Evolutionary conservation across 2,888 invertebrate species (phyloP), one percentile per base, ranked within the genome.

Genomic region (Mesorhabditis sp.): DNA sequence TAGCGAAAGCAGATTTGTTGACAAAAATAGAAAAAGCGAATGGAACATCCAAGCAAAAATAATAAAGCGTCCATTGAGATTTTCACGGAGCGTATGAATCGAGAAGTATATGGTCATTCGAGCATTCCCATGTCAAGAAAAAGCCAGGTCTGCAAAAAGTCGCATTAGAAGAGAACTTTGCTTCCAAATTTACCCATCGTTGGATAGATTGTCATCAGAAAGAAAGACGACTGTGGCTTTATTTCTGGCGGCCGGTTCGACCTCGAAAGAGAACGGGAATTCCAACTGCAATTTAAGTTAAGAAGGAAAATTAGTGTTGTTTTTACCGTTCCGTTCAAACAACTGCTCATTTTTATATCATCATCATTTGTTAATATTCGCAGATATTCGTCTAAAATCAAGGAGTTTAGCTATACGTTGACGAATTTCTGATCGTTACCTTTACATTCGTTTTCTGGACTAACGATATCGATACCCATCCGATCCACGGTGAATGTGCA

Each of bases 131-230:
- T 28, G 28, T 28, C 28, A 28, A 28, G 28, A 28, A 28, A 28
- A 28, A 28, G 28, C 28, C 28, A 28, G 28, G 1, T 28, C 28
- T 28, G 28, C 1, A 28, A 28, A 28, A 28, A 28, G 28, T 28
- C 28, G 28, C 28, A 28, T 28, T 28, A 28, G 28, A 28, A 28
- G 28, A 28, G 1, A 28, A 28, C 1, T 28, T 28, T 28, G 28
- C 28, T 28, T 1, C 1, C 1, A 28, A 28, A 50, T n/a, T 50
- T 69, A 62, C n/a, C 82, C 82, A 70, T 82, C 79, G 72, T 80
- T 81, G 4, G 67, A 68, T 4, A 69, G 28, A 15, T 70, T 67
- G 5, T 66, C 69, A 67, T 81, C 80, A 13, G 80, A 72, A 61
- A 67, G 68, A 72, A 82, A 80, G 4, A 67, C 70, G 44, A 77